Evolutionary conservation across 2,888 invertebrate genomes (phyloP).

Genomic region (Xylophagus ater): DNA sequence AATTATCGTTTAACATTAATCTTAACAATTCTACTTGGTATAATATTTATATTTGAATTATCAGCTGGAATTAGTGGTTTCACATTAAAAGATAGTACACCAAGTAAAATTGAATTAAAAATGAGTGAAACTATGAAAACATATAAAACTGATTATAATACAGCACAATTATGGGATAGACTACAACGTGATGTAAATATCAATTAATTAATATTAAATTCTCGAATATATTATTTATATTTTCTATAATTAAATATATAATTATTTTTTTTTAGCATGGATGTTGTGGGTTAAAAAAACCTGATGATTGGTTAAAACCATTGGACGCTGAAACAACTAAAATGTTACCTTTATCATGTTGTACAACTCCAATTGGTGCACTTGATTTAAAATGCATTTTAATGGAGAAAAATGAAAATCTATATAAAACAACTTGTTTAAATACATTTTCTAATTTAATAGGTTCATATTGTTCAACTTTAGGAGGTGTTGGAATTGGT

Average conservation of each 20-base stretch:
- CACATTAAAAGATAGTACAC: slow-evolving; percentile 47
- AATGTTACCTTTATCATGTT: slow-evolving; percentile 50
- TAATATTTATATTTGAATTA: slow-evolving; percentile 65
- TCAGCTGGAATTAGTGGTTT: slow-evolving; percentile 67
- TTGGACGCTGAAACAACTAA: neutral
- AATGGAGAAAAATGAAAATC: neutral
- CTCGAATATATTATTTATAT: no score
- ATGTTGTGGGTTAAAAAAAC: slow-evolving; percentile 55
- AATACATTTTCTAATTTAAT: slow-evolving; percentile 48
- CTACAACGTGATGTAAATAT: slow-evolving; percentile 50
- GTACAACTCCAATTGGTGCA: slow-evolving; percentile 39
- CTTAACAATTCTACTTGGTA: slow-evolving; percentile 53
- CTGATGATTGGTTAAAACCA: slow-evolving; percentile 44
- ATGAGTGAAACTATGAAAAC: slow-evolving; percentile 42
- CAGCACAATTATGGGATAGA: slow-evolving; percentile 47
- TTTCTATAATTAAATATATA: neutral
- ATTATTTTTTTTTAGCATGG: slow-evolving; percentile 33
- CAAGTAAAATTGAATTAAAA: slow-evolving; percentile 42
- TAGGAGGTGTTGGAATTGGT: slow-evolving; percentile 63
- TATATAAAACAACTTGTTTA: slow-evolving; percentile 43
- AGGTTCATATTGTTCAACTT: slow-evolving; percentile 52
- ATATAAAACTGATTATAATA: slow-evolving; percentile 35
- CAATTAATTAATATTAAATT: no score
- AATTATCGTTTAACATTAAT: slow-evolving; percentile 71
- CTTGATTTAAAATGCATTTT: neutral